Conservation (phyloP, 2,113 vertebrate genomes). For the Nothoprocta perdicaria region DNA sequence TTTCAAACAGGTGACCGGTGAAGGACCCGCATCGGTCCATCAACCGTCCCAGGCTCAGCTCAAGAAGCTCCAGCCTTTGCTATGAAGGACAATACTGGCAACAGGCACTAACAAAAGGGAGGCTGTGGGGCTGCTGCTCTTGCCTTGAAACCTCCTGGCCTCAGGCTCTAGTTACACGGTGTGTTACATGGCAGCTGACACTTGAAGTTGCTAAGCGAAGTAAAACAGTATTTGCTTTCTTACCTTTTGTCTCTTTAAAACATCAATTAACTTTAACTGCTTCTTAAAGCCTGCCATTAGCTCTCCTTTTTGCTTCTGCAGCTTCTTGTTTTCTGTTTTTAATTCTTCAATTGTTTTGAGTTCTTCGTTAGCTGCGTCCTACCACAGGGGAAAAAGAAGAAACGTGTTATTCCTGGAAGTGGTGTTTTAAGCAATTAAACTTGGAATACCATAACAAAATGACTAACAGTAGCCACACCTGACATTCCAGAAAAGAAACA, state of each 20-base stretch:
- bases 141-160: not conserved
- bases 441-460: not conserved
- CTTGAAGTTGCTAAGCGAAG: not conserved
- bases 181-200: not conserved
- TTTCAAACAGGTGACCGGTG: too few species aligned
- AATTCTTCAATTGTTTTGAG: constrained; percentile 87
- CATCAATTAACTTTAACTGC: constrained; percentile 93
- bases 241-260: constrained; percentile 96
- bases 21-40: too few species aligned
- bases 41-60: not conserved
- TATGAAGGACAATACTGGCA: not conserved
- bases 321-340: constrained; percentile 89
- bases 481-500: not conserved
- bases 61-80: not conserved
- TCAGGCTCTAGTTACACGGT: not conserved
- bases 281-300: constrained; percentile 92
- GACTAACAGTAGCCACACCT: not conserved
- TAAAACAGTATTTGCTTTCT: not conserved
- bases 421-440: not conserved
- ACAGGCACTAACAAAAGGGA: not conserved
- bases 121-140: not conserved
- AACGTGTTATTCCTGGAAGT: not conserved
- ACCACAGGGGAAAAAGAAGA: not conserved
- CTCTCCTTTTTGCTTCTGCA: constrained; percentile 94
- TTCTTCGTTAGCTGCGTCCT: constrained; percentile 87